Base-by-base conservation (phyloP, 2,888 invertebrate species). In the Myopa testacea region DNA sequence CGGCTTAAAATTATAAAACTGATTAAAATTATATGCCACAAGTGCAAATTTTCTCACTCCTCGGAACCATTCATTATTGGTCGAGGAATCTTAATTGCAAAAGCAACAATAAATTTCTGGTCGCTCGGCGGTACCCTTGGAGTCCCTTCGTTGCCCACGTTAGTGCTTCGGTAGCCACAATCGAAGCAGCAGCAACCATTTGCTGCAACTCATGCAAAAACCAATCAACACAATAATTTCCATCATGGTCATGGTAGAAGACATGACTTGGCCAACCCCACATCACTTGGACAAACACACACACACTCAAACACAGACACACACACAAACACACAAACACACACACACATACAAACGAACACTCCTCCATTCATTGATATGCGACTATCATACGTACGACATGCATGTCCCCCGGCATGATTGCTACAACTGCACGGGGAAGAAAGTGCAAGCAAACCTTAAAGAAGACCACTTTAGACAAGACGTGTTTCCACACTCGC, bases 181-280 rank as follows among this genome's bases (percentile, higher is more conserved):
- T n/a, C 37, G 26, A 26, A 2, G 26, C 26, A 26, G 26, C 26
- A 2, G 26, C 26, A 26, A 26, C 26, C 26, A 26, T 26, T 26
- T 37, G 40, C 45, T 19, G 73, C 73, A 62, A 63, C 62, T 55
- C 70, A 63, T 73, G 45, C 45, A 55, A 82, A 83, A 82, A 81
- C 81, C 83, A 83, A 83, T 83, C 83, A 83, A 80, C 81, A 81
- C 81, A 82, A 81, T 82, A 81, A 83, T 82, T 83, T 81, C 80
- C 82, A 81, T 81, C 80, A 81, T 79, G 78, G 79, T 80, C 80
- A 81, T 81, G 81, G 78, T 80, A 45, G 67, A 40, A 58, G 79
- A 52, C 76, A 70, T 70, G 75, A 65, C 75, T 75, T 70, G 19
- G 55, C 78, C 60, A 69, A 52, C 74, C 77, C 77, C 58, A 14